phyloP scores from a whole-genome alignment of 2,888 invertebrate species.

The Urechis unicinctus region DNA sequence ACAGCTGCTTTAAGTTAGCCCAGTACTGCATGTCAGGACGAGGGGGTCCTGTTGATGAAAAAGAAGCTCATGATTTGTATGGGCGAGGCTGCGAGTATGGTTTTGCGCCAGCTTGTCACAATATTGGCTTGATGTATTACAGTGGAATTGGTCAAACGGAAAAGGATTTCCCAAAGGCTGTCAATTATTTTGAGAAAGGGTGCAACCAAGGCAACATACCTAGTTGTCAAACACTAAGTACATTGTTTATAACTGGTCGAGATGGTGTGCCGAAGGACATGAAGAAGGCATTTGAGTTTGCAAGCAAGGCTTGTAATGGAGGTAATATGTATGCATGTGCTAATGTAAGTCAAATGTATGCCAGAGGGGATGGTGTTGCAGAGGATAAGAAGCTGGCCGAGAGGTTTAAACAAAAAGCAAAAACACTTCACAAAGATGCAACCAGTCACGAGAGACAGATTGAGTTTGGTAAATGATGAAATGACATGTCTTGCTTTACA shows the following conservation, averaged over 20 bases:
- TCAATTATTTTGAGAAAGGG: slow-evolving; percentile 26
- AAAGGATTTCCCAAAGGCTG: slow-evolving; percentile 23
- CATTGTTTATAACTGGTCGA: slow-evolving; percentile 70
- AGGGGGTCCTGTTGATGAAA: slow-evolving; percentile 46
- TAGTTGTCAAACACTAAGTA: slow-evolving; percentile 75
- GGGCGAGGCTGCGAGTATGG: slow-evolving; percentile 15
- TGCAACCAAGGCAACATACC: slow-evolving; percentile 51
- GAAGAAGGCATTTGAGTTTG: slow-evolving; percentile 71
- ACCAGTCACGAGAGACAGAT: too few relatives aligned
- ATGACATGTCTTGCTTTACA: too few relatives aligned
- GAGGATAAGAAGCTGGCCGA: slow-evolving; percentile 67
- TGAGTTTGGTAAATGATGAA: too few relatives aligned
- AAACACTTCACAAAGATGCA: slow-evolving; percentile 13
- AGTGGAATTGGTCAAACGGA: slow-evolving; percentile 13
- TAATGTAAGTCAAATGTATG: slow-evolving; percentile 67
- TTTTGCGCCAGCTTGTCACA: slow-evolving; percentile 28
- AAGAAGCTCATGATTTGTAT: slow-evolving; percentile 14
- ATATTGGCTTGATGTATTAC: slow-evolving; percentile 26
- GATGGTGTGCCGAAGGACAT: slow-evolving; percentile 57
- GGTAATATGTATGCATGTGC: slow-evolving; percentile 78
- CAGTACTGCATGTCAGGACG: slow-evolving; percentile 55
- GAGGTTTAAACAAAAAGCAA: slow-evolving; percentile 65
- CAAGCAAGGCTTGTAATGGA: slow-evolving; percentile 73
- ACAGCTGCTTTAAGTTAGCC: slow-evolving; percentile 84
- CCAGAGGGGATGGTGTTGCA: slow-evolving; percentile 70